phyloP scores from a whole-genome alignment of 2,888 invertebrate genomes.

The Tenthredo amoena region DNA sequence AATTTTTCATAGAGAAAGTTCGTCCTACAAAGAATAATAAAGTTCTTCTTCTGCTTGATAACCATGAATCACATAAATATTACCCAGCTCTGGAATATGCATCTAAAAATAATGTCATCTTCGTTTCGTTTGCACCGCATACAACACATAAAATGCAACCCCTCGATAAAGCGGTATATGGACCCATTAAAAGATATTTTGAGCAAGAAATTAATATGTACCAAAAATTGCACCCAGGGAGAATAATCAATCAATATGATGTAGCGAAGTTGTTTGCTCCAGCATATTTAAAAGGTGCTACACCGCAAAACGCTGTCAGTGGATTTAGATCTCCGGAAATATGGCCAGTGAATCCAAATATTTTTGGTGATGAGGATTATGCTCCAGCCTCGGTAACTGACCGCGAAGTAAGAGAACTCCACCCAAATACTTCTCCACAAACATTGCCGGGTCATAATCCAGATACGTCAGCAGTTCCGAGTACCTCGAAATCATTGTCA shows the following conservation, averaged over 20 bases:
- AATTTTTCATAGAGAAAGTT: slow-evolving; percentile 62
- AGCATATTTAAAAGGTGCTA: slow-evolving; percentile 64
- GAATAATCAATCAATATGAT: slow-evolving; percentile 64
- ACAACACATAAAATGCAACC: slow-evolving; percentile 65
- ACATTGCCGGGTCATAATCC: not conserved
- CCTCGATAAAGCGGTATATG: slow-evolving; percentile 65
- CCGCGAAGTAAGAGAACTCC: not conserved
- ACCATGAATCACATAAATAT: slow-evolving; percentile 67
- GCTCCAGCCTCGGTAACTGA: slow-evolving; percentile 56
- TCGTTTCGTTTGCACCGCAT: slow-evolving; percentile 64
- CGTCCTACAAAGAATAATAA: slow-evolving; percentile 62
- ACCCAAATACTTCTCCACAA: too few species aligned
- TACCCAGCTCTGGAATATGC: slow-evolving; percentile 66
- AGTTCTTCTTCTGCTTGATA: slow-evolving; percentile 65
- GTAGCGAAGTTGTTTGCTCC: slow-evolving; percentile 62
- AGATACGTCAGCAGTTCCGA: not conserved
- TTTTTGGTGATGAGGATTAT: slow-evolving; percentile 59
- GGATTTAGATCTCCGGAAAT: slow-evolving; percentile 57
- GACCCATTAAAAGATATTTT: slow-evolving; percentile 67
- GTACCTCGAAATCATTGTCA: not conserved
- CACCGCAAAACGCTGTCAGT: slow-evolving; percentile 54
- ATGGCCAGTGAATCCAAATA: slow-evolving; percentile 57
- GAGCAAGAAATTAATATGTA: slow-evolving; percentile 56
- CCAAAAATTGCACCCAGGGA: slow-evolving; percentile 60
- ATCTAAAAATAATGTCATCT: slow-evolving; percentile 61